Conservation (phyloP, 1,140 invertebrate genomes). For the Drosophila ambigua region DNA sequence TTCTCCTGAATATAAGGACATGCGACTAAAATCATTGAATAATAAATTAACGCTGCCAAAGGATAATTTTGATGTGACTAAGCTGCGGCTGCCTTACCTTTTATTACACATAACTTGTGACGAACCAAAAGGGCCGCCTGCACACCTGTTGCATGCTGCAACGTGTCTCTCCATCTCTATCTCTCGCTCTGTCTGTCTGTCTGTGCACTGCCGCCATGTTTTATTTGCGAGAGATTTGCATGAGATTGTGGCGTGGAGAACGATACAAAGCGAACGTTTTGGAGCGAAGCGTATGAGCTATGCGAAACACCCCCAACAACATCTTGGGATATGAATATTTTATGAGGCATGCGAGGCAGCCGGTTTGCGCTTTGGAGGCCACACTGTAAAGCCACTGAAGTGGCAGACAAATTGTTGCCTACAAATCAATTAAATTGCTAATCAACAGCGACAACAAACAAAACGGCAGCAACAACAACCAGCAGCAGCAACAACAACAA, state of each 20-base stretch:
- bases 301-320: constrained; percentile 40
- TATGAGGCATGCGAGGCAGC: constrained; percentile 36
- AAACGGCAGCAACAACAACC: constrained; percentile 51
- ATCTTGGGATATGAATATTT: constrained; percentile 37
- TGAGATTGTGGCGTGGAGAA: constrained; percentile 11
- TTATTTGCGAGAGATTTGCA: constrained; percentile 21
- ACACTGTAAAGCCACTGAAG: constrained; percentile 40
- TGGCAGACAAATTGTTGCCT: constrained; percentile 80
- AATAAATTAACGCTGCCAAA: too few relatives aligned
- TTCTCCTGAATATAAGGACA: neutral
- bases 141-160: constrained; percentile 52
- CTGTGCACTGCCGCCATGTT: constrained; percentile 55
- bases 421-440: constrained; percentile 82
- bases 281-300: too few relatives aligned
- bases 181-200: neutral
- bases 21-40: constrained; percentile 22
- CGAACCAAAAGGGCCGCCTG: constrained; percentile 48
- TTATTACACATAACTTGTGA: constrained; percentile 8
- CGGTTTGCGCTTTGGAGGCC: constrained; percentile 57
- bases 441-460: constrained; percentile 76
- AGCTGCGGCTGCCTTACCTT: too few relatives aligned
- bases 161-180: constrained; percentile 11
- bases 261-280: neutral
- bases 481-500: constrained; percentile 19
- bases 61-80: too few relatives aligned